phyloP scores from a whole-genome alignment of 2,888 invertebrate genomes.

The Phrixothrix hirtus region DNA sequence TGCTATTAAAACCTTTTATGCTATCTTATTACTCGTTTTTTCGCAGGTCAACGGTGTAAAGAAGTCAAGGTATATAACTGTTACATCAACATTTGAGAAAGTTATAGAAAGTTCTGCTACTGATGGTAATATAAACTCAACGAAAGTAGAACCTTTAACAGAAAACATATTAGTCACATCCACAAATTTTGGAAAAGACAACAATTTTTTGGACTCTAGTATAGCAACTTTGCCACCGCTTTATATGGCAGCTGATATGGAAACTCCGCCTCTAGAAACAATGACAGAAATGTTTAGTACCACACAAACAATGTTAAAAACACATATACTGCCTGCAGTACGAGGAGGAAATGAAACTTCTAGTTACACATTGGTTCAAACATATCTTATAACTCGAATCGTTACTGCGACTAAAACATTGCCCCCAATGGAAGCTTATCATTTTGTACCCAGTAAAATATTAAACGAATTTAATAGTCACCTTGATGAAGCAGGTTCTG shows the following conservation, averaged over 20 bases:
- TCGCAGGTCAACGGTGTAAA: conserved; percentile 81
- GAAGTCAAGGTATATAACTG: conserved; percentile 85
- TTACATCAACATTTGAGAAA: conserved; percentile 84
- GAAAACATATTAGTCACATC: conserved; percentile 86
- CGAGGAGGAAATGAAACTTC: conserved; percentile 73
- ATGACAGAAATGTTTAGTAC: conserved; percentile 90
- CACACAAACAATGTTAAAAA: conserved; percentile 84
- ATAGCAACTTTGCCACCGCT: conserved; percentile 83
- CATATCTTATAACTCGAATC: conserved; percentile 82
- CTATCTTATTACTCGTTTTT: conserved; percentile 1
- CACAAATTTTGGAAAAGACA: conserved; percentile 71
- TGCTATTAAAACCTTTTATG: neutral
- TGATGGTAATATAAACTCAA: conserved; percentile 59
- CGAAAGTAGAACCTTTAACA: conserved; percentile 76
- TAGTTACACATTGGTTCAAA: conserved; percentile 83
- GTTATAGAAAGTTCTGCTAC: conserved; percentile 66
- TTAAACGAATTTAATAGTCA: conserved; percentile 87
- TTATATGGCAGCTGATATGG: conserved; percentile 73
- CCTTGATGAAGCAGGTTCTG: conserved; percentile 86
- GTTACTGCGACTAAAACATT: conserved; percentile 90
- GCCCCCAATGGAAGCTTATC: conserved; percentile 84
- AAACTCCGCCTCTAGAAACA: conserved; percentile 86
- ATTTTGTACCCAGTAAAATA: conserved; percentile 83
- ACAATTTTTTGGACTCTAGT: conserved; percentile 71
- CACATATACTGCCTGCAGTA: conserved; percentile 84